Percentiles rank a stretch among this genome's conserved stretches.
These are phyloP conservation scores for Euplagia quadripunctaria DNA, from an alignment of 2,888 invertebrate species.

Conservation along the genomic window DNA sequence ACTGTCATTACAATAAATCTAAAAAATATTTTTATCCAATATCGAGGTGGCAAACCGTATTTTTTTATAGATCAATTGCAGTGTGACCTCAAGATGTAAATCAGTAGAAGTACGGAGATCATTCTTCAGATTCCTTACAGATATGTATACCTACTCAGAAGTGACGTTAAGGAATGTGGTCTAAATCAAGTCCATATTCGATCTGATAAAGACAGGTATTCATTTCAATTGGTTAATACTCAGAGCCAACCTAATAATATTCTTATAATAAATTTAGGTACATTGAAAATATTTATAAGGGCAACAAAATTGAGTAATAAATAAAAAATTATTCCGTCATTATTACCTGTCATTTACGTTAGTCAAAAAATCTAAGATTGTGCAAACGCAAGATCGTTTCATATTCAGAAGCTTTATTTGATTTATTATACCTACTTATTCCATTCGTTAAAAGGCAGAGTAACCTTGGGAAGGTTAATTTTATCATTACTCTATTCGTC, in stretches of 20 bases:
- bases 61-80: background rate
- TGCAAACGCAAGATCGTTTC: conserved; percentile 24
- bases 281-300: conserved; percentile 5
- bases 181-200: background rate
- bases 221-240: background rate
- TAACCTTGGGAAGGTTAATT: conserved; percentile 10
- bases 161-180: background rate
- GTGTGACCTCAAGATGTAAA: background rate
- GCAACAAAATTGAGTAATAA: conserved; percentile 8
- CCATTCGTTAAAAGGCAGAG: background rate
- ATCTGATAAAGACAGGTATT: background rate
- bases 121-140: background rate
- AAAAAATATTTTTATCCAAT: background rate
- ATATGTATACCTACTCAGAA: background rate
- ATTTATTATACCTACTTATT: conserved; percentile 19
- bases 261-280: background rate
- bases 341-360: conserved; percentile 22
- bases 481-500: conserved; percentile 11
- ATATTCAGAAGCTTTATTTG: conserved; percentile 24
- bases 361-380: conserved; percentile 29
- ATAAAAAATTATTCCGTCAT: conserved; percentile 5
- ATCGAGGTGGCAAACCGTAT: no score
- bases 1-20: background rate
- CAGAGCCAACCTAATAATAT: background rate
- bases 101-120: background rate